Percentiles rank a stretch among this genome's conserved stretches.
Conservation (phyloP, 2,888 invertebrate genomes). For the Oscheius myriophilus region DNA sequence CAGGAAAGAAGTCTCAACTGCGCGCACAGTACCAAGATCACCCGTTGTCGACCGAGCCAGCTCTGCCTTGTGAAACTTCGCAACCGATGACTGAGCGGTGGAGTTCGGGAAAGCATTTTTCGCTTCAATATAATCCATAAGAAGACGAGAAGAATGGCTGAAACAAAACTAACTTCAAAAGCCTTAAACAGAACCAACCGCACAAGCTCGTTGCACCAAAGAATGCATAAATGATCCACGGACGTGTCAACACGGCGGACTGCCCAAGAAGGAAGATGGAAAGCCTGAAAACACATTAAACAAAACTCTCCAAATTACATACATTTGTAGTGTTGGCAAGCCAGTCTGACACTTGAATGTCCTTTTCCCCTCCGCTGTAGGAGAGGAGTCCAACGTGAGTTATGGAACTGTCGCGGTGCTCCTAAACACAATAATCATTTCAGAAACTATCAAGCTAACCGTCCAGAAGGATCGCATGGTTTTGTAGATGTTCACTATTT, state of each 20-base stretch:
- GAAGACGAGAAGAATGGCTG: conserved; percentile 13
- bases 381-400: conserved; percentile 54
- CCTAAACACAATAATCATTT: conserved; percentile 24
- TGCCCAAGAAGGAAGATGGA: conserved; percentile 39
- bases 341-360: conserved; percentile 50
- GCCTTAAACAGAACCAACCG: conserved; percentile 37
- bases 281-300: conserved; percentile 13
- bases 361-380: conserved; percentile 59
- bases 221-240: conserved; percentile 69
- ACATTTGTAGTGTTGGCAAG: conserved; percentile 32
- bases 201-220: conserved; percentile 71
- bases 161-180: not conserved
- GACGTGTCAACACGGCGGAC: conserved; percentile 40
- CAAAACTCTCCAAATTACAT: not conserved
- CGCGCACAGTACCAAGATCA: too few relatives aligned
- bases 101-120: too few relatives aligned
- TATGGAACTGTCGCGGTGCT: conserved; percentile 19
- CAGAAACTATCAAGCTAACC: not conserved
- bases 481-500: conserved; percentile 19
- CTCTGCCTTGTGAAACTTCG: too few relatives aligned
- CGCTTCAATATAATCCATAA: conserved; percentile 9
- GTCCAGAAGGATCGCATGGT: too few relatives aligned
- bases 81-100: too few relatives aligned
- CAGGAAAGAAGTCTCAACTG: too few relatives aligned
- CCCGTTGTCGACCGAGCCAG: too few relatives aligned